Base-by-base conservation (phyloP, 2,113 vertebrate species). In the Procavia capensis region DNA sequence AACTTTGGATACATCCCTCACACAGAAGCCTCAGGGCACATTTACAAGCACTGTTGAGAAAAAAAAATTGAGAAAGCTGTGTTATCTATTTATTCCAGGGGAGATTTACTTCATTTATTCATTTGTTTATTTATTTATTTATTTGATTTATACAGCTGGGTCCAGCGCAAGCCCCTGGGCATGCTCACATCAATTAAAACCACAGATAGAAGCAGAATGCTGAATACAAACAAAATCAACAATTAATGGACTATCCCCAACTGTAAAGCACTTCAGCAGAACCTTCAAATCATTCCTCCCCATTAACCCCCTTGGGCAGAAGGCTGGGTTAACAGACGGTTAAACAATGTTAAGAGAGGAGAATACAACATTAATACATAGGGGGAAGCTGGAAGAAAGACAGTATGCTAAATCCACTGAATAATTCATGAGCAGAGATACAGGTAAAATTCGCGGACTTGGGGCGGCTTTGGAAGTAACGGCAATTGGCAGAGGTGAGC, bases 191-290 rank as follows among this genome's bases (percentile, higher is more conserved):
- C 96, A 98, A 96, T 97, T 97, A 97, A 97, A 97, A 97, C 94
- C 87, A 96, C 84, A 83, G 81, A 97, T 72, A 97, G 81, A 95
- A 84, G 94, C 95, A 96, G 96, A 96, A 96, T 94, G 96, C 95
- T 97, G 94, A 97, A 97, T 94, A 90, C 91, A 98, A 98, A 97
- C 93, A 97, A 97, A 97, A 95, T 97, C 94, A 97, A 97, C 97
- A 97, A 97, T 97, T 98, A 97, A 97, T 98, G 94, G 91, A 84
- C 96, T 97, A 80, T 96, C 90, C 94, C 93, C 91, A 88, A 86
- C 91, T 88, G 84, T 83, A 97, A 97, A 93, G 96, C 81, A 90
- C 89, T 97, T 95, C 57, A 0, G 47, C 94, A 96, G 93, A 94
- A 95, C 78, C 87, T 93, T 97, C 93, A 97, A 93, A 98, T 96